Conservation (phyloP, 2,113 vertebrate species). For the Lycocorax pyrrhopterus region DNA sequence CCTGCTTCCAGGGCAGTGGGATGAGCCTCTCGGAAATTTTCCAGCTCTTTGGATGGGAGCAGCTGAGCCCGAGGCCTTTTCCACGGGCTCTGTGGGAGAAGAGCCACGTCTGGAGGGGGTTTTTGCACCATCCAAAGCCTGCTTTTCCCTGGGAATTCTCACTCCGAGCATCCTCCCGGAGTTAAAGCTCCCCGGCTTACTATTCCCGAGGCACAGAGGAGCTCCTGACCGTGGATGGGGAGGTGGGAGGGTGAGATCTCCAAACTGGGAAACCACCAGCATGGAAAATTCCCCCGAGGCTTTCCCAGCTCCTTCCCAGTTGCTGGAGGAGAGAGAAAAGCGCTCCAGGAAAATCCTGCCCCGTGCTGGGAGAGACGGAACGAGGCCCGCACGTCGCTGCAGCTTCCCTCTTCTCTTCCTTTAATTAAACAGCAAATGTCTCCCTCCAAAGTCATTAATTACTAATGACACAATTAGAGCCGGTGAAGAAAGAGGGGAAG, state of each 20-base stretch:
- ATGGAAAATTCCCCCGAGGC: rapidly evolving
- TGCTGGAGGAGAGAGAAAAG: background rate
- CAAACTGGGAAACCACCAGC: background rate
- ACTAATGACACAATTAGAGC: conserved; percentile 59
- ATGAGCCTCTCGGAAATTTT: background rate
- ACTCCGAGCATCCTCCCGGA: background rate
- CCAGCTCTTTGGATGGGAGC: background rate
- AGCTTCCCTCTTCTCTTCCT: background rate
- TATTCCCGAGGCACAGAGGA: background rate
- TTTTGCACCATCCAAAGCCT: background rate
- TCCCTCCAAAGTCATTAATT: conserved; percentile 61
- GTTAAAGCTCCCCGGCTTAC: background rate
- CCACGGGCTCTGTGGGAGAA: background rate
- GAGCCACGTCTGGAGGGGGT: background rate
- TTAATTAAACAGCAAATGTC: conserved; percentile 58
- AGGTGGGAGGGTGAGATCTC: background rate
- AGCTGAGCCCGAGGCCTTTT: background rate
- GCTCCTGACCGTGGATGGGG: background rate
- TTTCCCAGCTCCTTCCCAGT: background rate
- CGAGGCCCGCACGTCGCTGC: background rate
- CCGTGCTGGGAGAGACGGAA: background rate
- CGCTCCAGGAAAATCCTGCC: background rate
- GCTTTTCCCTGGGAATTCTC: background rate
- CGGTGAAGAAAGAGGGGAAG: background rate
- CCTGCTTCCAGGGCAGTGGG: background rate